Evolutionary conservation across 2,797 vertebrate species (phyloP).

Genomic region (Clarias fuscus): DNA sequence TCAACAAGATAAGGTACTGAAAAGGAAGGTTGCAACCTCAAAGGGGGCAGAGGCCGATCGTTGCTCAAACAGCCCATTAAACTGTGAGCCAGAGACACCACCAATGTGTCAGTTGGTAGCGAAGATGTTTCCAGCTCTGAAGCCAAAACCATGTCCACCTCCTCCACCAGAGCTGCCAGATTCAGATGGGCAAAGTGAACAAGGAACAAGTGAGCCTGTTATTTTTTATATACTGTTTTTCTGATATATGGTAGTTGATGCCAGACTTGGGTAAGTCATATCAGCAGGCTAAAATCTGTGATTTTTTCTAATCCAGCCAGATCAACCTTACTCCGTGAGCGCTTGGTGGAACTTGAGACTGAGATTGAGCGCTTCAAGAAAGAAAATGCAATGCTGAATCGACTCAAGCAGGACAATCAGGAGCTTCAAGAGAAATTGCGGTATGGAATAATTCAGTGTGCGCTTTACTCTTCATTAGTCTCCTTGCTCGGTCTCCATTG

Average conservation of each 20-base stretch:
- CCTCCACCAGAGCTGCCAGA: constrained; percentile 46
- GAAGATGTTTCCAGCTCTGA: constrained; percentile 87
- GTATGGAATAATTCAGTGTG: constrained; percentile 62
- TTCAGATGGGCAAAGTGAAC: constrained; percentile 51
- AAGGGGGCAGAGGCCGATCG: constrained; percentile 68
- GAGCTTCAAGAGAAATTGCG: constrained; percentile 77
- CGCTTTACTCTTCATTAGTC: neutral
- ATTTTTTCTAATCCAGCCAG: constrained; percentile 53
- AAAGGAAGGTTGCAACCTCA: constrained; percentile 79
- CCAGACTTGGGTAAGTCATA: neutral
- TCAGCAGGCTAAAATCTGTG: neutral
- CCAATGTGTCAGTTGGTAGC: constrained; percentile 84
- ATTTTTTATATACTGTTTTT: neutral
- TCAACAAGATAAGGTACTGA: constrained; percentile 68
- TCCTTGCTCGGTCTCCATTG: neutral
- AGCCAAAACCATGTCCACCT: constrained; percentile 74
- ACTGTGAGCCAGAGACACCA: constrained; percentile 63
- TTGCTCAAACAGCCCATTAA: constrained; percentile 24
- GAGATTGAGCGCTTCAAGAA: constrained; percentile 93
- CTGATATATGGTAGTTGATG: neutral
- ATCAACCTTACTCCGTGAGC: constrained; percentile 84
- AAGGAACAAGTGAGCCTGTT: constrained; percentile 59
- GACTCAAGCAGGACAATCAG: constrained; percentile 84
- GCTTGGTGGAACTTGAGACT: constrained; percentile 83
- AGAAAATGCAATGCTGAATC: constrained; percentile 82